A percentile compares a stretch with the other conserved stretches of the same genome.
These are phyloP conservation scores for Telmatherina bonti DNA, from an alignment of 2,797 vertebrate species.

Conservation along the genomic window DNA sequence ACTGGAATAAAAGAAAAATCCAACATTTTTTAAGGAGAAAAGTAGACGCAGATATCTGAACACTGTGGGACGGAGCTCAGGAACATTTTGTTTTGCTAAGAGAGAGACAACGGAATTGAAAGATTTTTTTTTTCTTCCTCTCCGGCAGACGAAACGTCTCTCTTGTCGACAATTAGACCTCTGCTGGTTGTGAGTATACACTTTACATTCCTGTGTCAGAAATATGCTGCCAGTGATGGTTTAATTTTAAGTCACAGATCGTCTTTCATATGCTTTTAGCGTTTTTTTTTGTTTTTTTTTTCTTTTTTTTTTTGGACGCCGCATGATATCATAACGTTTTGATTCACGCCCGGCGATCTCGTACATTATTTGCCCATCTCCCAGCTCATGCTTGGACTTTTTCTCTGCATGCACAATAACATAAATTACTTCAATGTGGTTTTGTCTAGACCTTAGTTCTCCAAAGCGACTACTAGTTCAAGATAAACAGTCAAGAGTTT, in stretches of 20 bases:
- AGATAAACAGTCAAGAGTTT: constrained; percentile 37
- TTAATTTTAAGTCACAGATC: neutral
- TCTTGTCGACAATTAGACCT: constrained; percentile 65
- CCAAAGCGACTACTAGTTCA: constrained; percentile 3
- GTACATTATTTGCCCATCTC: neutral
- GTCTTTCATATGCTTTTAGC: constrained; percentile 16
- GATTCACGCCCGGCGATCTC: constrained; percentile 41
- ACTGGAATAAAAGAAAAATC: constrained; percentile 59
- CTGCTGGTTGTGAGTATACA: constrained; percentile 81
- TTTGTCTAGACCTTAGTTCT: neutral
- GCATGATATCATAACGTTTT: constrained; percentile 57
- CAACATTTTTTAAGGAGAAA: constrained; percentile 23
- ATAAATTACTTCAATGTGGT: neutral
- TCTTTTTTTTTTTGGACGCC: too few relatives aligned
- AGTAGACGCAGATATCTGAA: constrained; percentile 21
- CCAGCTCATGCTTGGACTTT: neutral
- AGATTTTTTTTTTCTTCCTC: constrained; percentile 57
- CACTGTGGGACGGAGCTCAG: constrained; percentile 41
- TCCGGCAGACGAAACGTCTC: constrained; percentile 64
- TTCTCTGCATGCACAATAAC: neutral
- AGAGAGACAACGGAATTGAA: constrained; percentile 63
- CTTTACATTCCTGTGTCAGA: constrained; percentile 52
- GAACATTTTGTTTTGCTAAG: constrained; percentile 44
- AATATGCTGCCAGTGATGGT: constrained; percentile 29
- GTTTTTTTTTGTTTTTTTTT: constrained; percentile 18